Base-by-base conservation (phyloP, 2,888 invertebrate genomes). In the Phymatocera aterrima region DNA sequence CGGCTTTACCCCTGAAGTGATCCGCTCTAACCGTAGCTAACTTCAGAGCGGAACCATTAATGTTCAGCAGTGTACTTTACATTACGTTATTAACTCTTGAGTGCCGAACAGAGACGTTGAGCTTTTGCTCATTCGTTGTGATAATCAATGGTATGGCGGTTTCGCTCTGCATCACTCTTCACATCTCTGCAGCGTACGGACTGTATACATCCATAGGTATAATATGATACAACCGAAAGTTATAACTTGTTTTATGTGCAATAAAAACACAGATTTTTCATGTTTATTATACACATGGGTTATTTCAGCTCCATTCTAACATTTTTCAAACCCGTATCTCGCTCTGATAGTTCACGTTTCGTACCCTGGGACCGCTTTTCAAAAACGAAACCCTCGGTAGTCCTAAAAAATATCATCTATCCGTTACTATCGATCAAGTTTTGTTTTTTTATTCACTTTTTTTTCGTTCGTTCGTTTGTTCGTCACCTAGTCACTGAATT, bases 271-370 rank as follows among this genome's bases (percentile, higher is more conserved):
- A 51, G 31, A 72, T 72, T 72, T 72, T 34, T 51, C 28, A 48
- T 34, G 72, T 72, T 72, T 72, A 72, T 72, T 72, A 28, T 72
- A 51, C 72, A 51, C 72, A 34, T 31, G 70, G 70, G 70, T 48
- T 6, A 72, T 72, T 72, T 72, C 72, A 8, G 31, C 34, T 72
- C 48, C 51, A 72, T 72, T 72, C 43, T 34, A 72, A 48, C 51
- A 51, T 72, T 72, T 72, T 51, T 72, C 31, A 72, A 72, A 72
- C 72, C 48, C 72, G 18, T 48, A 72, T 72, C 34, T 72, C 72
- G 34, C 8, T 51, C 48, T 48, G 34, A 34, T 72, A 51, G 72
- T 72, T 72, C 46, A 18, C n/a, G 43, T 43, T 34, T 46, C 21
- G 46, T n/a, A n/a, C n/a, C n/a, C n/a, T 43, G 46, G 43, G 24